Conservation (phyloP, 2,888 invertebrate species). For the Subacronicta megacephala region DNA sequence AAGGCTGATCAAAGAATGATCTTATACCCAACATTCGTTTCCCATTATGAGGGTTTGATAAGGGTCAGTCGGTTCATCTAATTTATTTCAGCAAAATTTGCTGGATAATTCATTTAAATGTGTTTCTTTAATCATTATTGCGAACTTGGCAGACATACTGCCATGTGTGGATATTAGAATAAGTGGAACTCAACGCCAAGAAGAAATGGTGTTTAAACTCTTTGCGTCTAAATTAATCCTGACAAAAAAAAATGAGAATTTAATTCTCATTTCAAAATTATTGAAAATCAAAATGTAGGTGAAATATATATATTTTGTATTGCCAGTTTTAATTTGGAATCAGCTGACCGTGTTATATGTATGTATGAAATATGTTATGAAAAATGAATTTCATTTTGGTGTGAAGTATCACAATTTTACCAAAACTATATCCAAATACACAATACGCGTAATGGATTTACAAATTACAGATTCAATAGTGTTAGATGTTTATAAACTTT, state of each 20-base stretch:
- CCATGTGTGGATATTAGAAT: too few relatives aligned
- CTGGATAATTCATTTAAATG: conserved; percentile 46
- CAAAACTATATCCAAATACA: too few relatives aligned
- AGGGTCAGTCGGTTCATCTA: conserved; percentile 67
- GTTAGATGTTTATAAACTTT: too few relatives aligned
- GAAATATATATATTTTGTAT: not conserved
- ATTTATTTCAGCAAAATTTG: conserved; percentile 62
- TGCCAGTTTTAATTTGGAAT: not conserved
- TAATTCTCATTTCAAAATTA: not conserved
- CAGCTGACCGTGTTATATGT: conserved; percentile 1
- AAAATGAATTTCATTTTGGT: too few relatives aligned
- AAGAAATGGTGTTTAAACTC: conserved; percentile 1
- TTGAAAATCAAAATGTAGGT: not conserved
- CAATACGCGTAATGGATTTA: too few relatives aligned
- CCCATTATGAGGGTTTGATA: conserved; percentile 67
- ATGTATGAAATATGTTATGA: too few relatives aligned
- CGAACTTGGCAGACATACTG: too few relatives aligned
- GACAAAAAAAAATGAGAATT: conserved; percentile 1
- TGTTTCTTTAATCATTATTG: conserved; percentile 30
- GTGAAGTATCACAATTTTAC: too few relatives aligned
- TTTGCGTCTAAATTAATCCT: conserved; percentile 8
- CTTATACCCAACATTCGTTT: conserved; percentile 62
- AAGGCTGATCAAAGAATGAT: conserved; percentile 61
- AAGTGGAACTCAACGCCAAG: conserved; percentile 6
- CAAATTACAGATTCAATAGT: too few relatives aligned